Percentiles rank a stretch among this genome's conserved stretches.
These are phyloP conservation scores for Bucorvus abyssinicus DNA, from an alignment of 2,797 vertebrate genomes.

Conservation along the genomic window DNA sequence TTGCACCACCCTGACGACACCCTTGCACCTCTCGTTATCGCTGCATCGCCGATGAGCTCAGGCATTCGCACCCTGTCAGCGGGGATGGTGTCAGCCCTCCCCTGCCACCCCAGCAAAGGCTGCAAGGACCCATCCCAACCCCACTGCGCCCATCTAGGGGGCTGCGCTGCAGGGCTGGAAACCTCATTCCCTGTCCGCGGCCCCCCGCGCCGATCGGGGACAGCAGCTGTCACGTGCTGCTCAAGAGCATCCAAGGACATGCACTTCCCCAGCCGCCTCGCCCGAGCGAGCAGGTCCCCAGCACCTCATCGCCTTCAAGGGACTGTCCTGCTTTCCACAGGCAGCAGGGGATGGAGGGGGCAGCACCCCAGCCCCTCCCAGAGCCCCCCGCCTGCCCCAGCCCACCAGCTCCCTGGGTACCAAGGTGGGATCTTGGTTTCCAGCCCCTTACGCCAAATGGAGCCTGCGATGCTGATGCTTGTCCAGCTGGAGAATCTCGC, in stretches of 20 bases:
- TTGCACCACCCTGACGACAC: background rate
- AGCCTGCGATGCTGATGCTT: background rate
- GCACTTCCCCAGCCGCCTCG: background rate
- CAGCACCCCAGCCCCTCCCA: background rate
- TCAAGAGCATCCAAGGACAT: constrained; percentile 68
- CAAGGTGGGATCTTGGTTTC: background rate
- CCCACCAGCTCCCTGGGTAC: background rate
- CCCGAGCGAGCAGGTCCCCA: background rate
- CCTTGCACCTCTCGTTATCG: constrained; percentile 53
- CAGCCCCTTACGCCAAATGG: background rate
- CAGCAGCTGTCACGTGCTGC: constrained; percentile 20
- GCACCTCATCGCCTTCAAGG: background rate
- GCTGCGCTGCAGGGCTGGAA: background rate
- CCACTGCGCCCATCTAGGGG: background rate
- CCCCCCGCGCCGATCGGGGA: background rate
- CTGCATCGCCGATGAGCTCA: constrained; percentile 28
- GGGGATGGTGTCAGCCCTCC: background rate
- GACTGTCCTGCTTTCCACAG: background rate
- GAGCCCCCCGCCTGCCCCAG: background rate
- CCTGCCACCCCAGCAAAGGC: background rate
- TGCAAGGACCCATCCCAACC: background rate
- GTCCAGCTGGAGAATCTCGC: background rate
- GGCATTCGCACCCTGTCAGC: constrained; percentile 22
- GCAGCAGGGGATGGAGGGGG: background rate
- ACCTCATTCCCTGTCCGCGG: background rate